These are phyloP conservation scores for Mizuhopecten yessoensis DNA, from an alignment of 1,140 invertebrate genomes.

Conservation along the genomic window DNA sequence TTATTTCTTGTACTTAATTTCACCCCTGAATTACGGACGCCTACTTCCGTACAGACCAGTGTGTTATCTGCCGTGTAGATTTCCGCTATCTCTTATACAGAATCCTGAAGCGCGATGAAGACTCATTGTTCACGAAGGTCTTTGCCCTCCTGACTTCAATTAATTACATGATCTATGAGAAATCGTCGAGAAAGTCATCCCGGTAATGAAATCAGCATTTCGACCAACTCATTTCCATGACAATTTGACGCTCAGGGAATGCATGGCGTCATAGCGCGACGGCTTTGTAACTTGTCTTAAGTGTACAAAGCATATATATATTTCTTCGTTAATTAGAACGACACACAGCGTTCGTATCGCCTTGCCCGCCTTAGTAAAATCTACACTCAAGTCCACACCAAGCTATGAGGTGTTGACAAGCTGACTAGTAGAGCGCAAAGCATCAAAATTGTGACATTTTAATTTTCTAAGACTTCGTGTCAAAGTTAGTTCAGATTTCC, in stretches of 20 bases:
- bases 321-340: not conserved
- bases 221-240: not conserved
- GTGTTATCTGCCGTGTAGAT: not conserved
- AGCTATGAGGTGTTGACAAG: not conserved
- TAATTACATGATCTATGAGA: conserved; percentile 39
- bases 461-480: too few relatives aligned
- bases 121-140: too few relatives aligned
- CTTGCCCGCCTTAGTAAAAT: not conserved
- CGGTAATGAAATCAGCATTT: conserved; percentile 24
- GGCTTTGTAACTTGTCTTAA: not conserved
- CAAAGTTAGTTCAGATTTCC: too few relatives aligned
- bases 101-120: not conserved
- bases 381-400: not conserved
- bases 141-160: not conserved
- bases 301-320: not conserved
- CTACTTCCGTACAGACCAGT: not conserved
- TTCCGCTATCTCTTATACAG: not conserved
- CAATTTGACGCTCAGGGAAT: conserved; percentile 17
- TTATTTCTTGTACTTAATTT: not conserved
- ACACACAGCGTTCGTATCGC: not conserved
- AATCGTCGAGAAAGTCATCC: not conserved
- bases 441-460: too few relatives aligned
- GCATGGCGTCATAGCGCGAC: not conserved
- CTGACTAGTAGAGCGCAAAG: not conserved
- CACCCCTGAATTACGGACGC: not conserved